phyloP scores from a whole-genome alignment of 1,140 invertebrate species.

The Phocides pigmalion region DNA sequence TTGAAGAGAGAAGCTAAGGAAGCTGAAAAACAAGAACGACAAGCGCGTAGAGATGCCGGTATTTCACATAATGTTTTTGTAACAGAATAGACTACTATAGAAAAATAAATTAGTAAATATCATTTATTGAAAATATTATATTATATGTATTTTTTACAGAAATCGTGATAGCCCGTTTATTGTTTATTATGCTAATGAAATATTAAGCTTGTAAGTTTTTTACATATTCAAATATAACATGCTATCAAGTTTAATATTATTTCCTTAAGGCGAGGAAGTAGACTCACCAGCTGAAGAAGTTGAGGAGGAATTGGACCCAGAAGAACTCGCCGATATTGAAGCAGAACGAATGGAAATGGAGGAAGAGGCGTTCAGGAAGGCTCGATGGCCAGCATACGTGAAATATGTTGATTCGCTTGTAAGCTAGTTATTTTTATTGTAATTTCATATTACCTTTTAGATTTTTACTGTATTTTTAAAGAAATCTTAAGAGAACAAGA shows the following conservation, averaged over 20 bases:
- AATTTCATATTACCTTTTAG: slow-evolving; percentile 14
- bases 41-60: slow-evolving; percentile 64
- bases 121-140: no score
- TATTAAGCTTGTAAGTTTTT: no score
- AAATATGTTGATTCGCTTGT: slow-evolving; percentile 75
- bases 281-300: slow-evolving; percentile 71
- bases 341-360: slow-evolving; percentile 66
- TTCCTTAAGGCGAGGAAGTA: slow-evolving; percentile 63
- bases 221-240: no score
- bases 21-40: slow-evolving; percentile 54
- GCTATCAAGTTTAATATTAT: neutral
- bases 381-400: slow-evolving; percentile 77
- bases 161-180: no score
- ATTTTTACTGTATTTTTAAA: no score
- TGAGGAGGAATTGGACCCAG: slow-evolving; percentile 63
- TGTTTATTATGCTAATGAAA: no score
- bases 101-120: no score
- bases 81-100: neutral
- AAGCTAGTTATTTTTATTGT: slow-evolving; percentile 29
- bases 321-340: slow-evolving; percentile 74
- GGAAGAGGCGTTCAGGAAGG: slow-evolving; percentile 64
- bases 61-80: neutral
- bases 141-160: no score
- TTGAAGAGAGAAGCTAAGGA: slow-evolving; percentile 64
- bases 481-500: no score